These are phyloP conservation scores for Apoda limacodes DNA, from an alignment of 2,888 invertebrate genomes.

Conservation along the genomic window DNA sequence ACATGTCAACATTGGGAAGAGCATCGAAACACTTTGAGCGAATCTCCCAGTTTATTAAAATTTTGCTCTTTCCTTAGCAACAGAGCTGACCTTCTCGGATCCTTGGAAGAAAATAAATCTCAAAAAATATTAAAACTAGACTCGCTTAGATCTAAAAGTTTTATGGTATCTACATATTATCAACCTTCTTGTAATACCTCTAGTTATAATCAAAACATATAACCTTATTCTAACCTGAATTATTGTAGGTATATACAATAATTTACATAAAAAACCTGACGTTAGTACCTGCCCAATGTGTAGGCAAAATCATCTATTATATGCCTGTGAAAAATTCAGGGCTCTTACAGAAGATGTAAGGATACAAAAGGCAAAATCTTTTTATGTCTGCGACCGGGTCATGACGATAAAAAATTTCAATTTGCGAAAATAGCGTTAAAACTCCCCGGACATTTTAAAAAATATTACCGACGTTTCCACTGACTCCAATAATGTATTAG, in stretches of 20 bases:
- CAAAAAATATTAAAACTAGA: constrained; percentile 1
- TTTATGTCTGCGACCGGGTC: constrained; percentile 10
- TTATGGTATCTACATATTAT: too few species aligned
- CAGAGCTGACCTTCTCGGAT: constrained; percentile 14
- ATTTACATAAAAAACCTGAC: too few species aligned
- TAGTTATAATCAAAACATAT: neutral
- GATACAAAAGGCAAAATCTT: constrained; percentile 2
- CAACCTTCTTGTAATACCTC: neutral
- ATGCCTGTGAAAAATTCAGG: constrained; percentile 6
- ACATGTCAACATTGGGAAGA: constrained; percentile 13
- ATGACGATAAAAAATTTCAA: neutral
- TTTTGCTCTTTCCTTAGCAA: constrained; percentile 12
- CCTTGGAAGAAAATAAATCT: constrained; percentile 5
- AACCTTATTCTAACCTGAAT: neutral
- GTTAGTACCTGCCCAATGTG: constrained; percentile 9
- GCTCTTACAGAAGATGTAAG: constrained; percentile 4
- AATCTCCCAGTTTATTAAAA: constrained; percentile 9
- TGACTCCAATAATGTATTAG: too few species aligned
- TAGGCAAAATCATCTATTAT: constrained; percentile 7
- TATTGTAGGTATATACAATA: neutral
- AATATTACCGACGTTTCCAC: too few species aligned
- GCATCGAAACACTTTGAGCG: constrained; percentile 6
- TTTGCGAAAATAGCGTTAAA: too few species aligned
- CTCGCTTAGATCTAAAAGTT: too few species aligned
- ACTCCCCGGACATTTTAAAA: too few species aligned